Evolutionary conservation across 2,797 vertebrate genomes (phyloP), one percentile per base, ranked within the genome.

Genomic region (Sebastes minor): DNA sequence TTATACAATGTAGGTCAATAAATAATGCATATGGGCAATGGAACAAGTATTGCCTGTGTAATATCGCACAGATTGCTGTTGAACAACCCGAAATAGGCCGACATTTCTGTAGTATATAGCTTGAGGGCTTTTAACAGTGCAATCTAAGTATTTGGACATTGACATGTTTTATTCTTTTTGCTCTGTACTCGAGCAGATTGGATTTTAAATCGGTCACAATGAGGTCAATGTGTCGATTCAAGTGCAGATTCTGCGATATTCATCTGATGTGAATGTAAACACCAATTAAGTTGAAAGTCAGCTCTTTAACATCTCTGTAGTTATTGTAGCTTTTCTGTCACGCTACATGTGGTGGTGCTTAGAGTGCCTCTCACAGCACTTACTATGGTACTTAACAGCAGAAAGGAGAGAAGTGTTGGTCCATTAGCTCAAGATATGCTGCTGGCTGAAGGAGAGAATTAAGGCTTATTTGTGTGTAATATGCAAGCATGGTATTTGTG

Each of bases 21-120:
- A 91, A 92, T 91, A 84, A 92, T 93, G 85, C 72, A 90, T 80
- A 42, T 32, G 8, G 63, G 28, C 67, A 84, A 83, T 80, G 78
- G 74, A 75, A 59, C 52, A 76, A 75, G 57, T 71, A 70, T 86
- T 83, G 55, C 55, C 55, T 81, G 46, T 81, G 66, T 89, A 11
- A 65, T 33, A 71, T 71, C 46, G 57, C 74, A 76, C 63, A 79
- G 60, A 71, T 77, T 78, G 42, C 32, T 64, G 12, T 32, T 42
- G 49, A 75, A 46, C 55, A 65, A 59, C 9, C 27, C 18, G 23
- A 83, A 75, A 56, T 60, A 59, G 53, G 27, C 23, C 42, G 9
- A 27, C 6, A 33, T 18, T 77, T 52, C n/a, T 63, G 25, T 35
- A 30, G 18, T 59, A 42, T 55, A 20, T 16, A 23, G 35, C 20